Evolutionary conservation across 2,797 vertebrate genomes (phyloP), one percentile per base, ranked within the genome.

Genomic region (Rousettus madagascariensis): DNA sequence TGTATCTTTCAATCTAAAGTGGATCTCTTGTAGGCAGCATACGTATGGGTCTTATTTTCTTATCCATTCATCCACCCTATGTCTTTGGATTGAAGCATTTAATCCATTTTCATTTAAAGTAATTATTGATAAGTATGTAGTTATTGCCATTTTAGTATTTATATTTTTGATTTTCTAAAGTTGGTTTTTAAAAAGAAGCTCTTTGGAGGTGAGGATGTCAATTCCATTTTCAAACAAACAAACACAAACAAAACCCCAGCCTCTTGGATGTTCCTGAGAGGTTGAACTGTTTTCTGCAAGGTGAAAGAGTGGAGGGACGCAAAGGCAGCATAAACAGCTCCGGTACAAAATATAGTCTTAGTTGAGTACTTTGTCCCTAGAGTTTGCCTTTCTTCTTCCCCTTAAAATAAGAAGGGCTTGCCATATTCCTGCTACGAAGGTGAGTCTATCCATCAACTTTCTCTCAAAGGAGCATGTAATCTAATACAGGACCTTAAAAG

Each of bases 101-200:
- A 61, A 61, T 61, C 28, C 59, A 30, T 61, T 61, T 61, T 30
- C 59, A 61, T 30, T 30, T 61, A 61, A 61, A 61, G 5, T 61
- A 49, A 49, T 49, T 49, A 28, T 61, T 61, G 30, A 13, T 30
- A 61, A 11, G 5, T 61, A 61, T 61, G 26, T 61, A 30, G 59
- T 30, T 61, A 30, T 61, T 61, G 59, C 28, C 59, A 61, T 30
- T 61, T 28, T 61, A 30, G 10, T 59, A 59, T 61, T 61, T 26
- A 61, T 30, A 61, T 61, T 61, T 61, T 61, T 61, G 12, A 61
- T 30, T 12, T 61, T 61, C 30, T 61, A 61, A 61, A 78, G 77
- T 53, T 65, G 13, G 82, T 86, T 88, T 96, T 89, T 91, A n/a
- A 82, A 91, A 95, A 82, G 53, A 87, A 80, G n/a, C 53, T 95